phyloP scores from a whole-genome alignment of 1,140 invertebrate genomes.

The Drosophila tani region DNA sequence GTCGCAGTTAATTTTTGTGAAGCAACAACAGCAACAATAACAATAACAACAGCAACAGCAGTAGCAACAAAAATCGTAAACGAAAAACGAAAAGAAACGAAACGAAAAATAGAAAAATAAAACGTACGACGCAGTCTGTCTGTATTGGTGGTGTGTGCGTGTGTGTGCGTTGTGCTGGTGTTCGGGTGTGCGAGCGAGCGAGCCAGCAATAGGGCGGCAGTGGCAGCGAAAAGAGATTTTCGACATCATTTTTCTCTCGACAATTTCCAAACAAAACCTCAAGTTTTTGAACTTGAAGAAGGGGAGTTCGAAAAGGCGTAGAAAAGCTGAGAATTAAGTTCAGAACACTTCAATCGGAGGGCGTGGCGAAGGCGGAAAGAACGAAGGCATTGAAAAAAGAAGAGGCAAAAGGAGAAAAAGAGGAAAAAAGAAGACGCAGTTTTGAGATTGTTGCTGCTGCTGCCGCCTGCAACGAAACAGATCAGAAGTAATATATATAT shows the following conservation, averaged over 20 bases:
- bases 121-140: slow-evolving; percentile 69
- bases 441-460: slow-evolving; percentile 66
- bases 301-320: slow-evolving; percentile 36
- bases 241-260: slow-evolving; percentile 20
- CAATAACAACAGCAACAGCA: slow-evolving; percentile 25
- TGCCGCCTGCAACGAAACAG: slow-evolving; percentile 57
- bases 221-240: slow-evolving; percentile 57
- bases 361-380: slow-evolving; percentile 50
- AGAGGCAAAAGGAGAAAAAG: slow-evolving; percentile 4
- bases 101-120: slow-evolving; percentile 54
- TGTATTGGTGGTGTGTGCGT: slow-evolving; percentile 45
- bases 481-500: slow-evolving; percentile 28
- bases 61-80: slow-evolving; percentile 59
- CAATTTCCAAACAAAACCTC: slow-evolving; percentile 62
- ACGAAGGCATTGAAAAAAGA: not conserved
- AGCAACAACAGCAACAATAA: slow-evolving; percentile 57
- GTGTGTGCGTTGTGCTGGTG: slow-evolving; percentile 34
- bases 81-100: slow-evolving; percentile 33
- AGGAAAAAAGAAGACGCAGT: slow-evolving; percentile 58
- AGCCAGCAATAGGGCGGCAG: slow-evolving; percentile 66
- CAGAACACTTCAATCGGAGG: slow-evolving; percentile 28
- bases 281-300: slow-evolving; percentile 29
- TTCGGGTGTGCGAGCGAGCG: slow-evolving; percentile 53
- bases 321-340: slow-evolving; percentile 10
- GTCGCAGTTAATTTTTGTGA: slow-evolving; percentile 80